Evolutionary conservation across 2,888 invertebrate genomes (phyloP).

Genomic region (Schizaphis graminum): DNA sequence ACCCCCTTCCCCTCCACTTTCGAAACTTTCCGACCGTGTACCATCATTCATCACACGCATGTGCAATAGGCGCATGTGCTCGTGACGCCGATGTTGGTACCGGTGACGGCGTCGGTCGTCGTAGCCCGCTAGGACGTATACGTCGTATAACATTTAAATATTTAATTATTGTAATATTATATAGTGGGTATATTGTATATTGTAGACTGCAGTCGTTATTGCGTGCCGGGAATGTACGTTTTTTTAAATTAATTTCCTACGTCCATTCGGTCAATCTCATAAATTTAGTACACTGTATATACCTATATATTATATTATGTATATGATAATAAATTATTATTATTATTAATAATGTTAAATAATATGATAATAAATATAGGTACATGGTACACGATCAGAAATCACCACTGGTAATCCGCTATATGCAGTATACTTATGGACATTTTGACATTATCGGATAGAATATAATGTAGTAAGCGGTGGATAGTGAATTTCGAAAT

Average conservation of each 20-base stretch:
- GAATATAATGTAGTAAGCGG: neutral
- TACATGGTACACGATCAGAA: neutral
- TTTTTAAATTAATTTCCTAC: neutral
- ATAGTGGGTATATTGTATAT: neutral
- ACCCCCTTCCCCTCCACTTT: neutral
- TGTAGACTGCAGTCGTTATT: neutral
- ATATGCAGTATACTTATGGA: neutral
- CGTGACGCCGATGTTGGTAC: neutral
- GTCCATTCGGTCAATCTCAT: neutral
- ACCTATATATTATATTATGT: neutral
- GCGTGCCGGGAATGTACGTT: neutral
- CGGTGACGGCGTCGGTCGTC: neutral
- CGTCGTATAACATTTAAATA: neutral
- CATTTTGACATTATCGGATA: neutral
- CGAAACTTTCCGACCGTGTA: neutral
- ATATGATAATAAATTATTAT: neutral
- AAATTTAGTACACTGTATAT: neutral
- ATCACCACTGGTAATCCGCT: neutral
- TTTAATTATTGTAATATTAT: neutral
- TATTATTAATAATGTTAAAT: neutral
- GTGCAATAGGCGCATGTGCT: neutral
- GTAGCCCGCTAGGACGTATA: neutral
- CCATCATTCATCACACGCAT: neutral
- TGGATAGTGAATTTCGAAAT: neutral
- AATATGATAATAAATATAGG: neutral